Base-by-base conservation (phyloP, 2,888 invertebrate species). In the Macrosiphum euphorbiae region DNA sequence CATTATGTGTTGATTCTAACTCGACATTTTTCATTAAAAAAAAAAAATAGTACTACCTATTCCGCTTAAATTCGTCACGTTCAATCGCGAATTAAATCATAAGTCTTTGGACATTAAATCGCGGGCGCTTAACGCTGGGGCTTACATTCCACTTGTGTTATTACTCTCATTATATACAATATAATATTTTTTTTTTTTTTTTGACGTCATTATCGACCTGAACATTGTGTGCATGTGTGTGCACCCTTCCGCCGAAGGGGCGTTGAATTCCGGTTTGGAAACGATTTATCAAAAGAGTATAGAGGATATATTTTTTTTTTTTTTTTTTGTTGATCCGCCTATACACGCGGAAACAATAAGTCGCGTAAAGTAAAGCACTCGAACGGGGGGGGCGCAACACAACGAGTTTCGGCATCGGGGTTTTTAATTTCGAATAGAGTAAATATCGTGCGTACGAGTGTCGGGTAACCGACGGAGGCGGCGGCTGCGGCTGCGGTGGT, bases 221-320 rank as follows among this genome's bases (percentile, higher is more conserved):
- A 85, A 35, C 84, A 41, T 55, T 85, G 20, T 85, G 58, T 90
- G 88, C 52, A 41, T 67, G 92, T 44, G 35, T 61, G 50, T n/a
- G 61, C 89, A 89, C 93, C 89, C 89, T 90, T 90, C 85, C 89
- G 89, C 89, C 26, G 26, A 90, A 78, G 88, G 89, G 89, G 89
- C 89, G 89, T 93, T n/a, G 89, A 58, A 89, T 93, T 89, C 93
- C 93, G 85, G 93, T 89, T 87, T 61, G 47, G 55, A n/a, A 89
- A 89, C 85, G 93, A 93, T 93, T 93, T 90, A 93, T 93, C 89
- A 93, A 93, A 89, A 93, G 92, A 92, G 55, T 92, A 92, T 61
- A 78, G 84, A 78, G 85, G 55, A 47, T 47, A n/a, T n/a, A n/a
- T n/a, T n/a, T n/a, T 44, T 44, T 41, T 89, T 93, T 92, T 88